Base-by-base conservation (phyloP, 2,113 vertebrate species). In the Crotalus helleri region DNA sequence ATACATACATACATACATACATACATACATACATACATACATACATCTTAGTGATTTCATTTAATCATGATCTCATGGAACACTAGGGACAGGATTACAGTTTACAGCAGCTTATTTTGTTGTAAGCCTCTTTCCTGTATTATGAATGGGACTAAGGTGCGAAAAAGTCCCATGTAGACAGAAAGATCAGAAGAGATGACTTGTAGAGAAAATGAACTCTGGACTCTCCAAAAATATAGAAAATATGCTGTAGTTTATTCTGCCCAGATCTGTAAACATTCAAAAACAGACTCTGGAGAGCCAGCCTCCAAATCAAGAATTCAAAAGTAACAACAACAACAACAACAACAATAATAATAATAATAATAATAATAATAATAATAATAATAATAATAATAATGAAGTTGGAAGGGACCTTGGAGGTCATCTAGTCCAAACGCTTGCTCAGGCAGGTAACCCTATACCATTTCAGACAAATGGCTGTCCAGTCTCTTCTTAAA, bases 11-110 rank as follows among this genome's bases (percentile, higher is more conserved):
- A 39, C 39, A 39, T 39, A 39, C 39, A 39, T 39, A 39, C 39
- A 39, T 39, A 39, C 2, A 39, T 39, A 39, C 39, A 39, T 39
- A 39, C 39, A 39, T 2, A 39, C 39, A 39, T 39, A 39, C 2
- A 92, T 90, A 90, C 85, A 92, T 89, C 64, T 85, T 85, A 89
- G 9, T 51, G 53, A 57, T 92, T 58, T 85, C 53, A 92, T 49
- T 46, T 55, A 89, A 21, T 85, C 69, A 33, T 85, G 39, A 58
- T 13, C 86, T 54, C 23, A 74, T 5, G 85, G 91, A 74, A 81
- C 53, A 49, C n/a, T 54, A 21, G 49, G 54, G 39, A 58, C 49
- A 57, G n/a, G 88, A 92, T 87, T 13, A n/a, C 86, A 88, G n/a
- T 5, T 92, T 69, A 44, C 1, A 94, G 92, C 91, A 89, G 29